Percentiles rank a stretch among this genome's conserved stretches.
Evolutionary conservation across 1,140 invertebrate genomes (phyloP).

Genomic region (Zaprionus tsacasi): DNA sequence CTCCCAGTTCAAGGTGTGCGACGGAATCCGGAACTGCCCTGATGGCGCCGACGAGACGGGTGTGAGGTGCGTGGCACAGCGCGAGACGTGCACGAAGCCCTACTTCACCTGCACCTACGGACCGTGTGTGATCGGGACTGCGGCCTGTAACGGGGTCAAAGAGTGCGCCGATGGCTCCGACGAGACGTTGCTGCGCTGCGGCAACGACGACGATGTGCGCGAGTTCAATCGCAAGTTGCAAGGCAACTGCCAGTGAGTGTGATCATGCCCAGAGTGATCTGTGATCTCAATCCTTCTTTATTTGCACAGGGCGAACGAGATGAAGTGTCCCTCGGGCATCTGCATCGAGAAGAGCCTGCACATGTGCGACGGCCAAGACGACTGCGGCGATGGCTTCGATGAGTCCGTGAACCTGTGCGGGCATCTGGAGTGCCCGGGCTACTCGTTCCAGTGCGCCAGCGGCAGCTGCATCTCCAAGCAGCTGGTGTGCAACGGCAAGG

Average conservation of each 20-base stretch:
- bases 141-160: constrained; percentile 86
- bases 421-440: constrained; percentile 81
- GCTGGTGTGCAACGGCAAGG: constrained; percentile 85
- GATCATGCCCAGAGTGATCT: no score
- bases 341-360: constrained; percentile 69
- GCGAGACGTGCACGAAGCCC: constrained; percentile 83
- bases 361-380: constrained; percentile 86
- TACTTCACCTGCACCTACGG: constrained; percentile 87
- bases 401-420: constrained; percentile 86
- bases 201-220: constrained; percentile 42
- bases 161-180: constrained; percentile 90
- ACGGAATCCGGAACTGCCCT: constrained; percentile 85
- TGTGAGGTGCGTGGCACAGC: constrained; percentile 59
- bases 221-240: constrained; percentile 28
- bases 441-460: constrained; percentile 86
- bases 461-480: constrained; percentile 87
- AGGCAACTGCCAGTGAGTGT: constrained; percentile 64
- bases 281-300: no score
- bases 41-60: constrained; percentile 87
- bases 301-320: constrained; percentile 48
- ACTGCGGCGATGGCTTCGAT: constrained; percentile 87
- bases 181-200: constrained; percentile 84
- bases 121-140: constrained; percentile 86
- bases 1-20: constrained; percentile 68
- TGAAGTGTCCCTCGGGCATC: constrained; percentile 68